Conservation (phyloP, 2,797 vertebrate species). For the Margarornis squamiger region DNA sequence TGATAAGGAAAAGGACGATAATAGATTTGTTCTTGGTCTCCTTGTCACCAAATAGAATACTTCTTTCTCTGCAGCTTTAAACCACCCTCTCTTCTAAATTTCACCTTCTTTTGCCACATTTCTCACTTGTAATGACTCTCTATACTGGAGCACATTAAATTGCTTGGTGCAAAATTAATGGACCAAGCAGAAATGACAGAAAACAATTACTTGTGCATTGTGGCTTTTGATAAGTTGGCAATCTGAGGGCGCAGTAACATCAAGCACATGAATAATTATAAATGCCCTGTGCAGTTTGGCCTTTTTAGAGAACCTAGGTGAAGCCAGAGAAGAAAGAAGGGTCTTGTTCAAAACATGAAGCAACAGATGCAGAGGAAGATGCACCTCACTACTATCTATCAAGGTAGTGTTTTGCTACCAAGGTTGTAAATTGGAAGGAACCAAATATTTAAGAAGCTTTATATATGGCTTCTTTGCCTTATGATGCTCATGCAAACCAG, state of each 20-base stretch:
- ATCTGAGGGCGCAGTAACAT: not conserved
- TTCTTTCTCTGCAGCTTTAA: not conserved
- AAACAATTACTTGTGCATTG: not conserved
- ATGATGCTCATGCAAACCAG: not conserved
- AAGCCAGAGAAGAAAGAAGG: not conserved
- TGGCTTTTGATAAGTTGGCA: not conserved
- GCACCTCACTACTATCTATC: not conserved
- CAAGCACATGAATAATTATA: not conserved
- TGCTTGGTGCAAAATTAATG: constrained; percentile 16
- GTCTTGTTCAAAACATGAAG: not conserved
- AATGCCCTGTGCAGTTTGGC: not conserved
- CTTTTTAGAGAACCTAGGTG: not conserved
- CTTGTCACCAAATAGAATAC: not conserved
- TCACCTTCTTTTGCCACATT: not conserved
- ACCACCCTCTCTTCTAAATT: not conserved
- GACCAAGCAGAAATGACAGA: not conserved
- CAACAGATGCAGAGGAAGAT: not conserved
- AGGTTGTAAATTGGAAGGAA: not conserved
- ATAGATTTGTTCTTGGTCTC: not conserved
- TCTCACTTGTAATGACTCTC: not conserved
- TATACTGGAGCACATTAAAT: not conserved
- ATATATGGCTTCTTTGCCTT: not conserved
- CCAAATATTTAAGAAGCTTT: not conserved
- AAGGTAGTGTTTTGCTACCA: not conserved
- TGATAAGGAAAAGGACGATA: not conserved